Percentiles rank a stretch among this genome's conserved stretches.
Conservation (phyloP, 2,113 vertebrate genomes). For the Irena cyanogastra region DNA sequence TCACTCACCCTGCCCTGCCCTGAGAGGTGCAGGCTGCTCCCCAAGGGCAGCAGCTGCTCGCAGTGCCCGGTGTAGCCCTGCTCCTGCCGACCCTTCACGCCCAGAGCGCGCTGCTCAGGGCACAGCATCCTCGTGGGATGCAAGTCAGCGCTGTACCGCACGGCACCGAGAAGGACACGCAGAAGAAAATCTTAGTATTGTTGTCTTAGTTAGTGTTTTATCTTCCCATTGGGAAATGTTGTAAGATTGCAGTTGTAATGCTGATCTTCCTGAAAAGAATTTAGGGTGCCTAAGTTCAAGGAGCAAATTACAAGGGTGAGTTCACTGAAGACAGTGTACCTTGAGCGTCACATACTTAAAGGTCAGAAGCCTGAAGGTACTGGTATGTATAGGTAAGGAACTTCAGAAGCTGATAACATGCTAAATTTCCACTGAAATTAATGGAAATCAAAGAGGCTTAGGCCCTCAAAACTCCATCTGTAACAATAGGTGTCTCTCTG, state of each 20-base stretch:
- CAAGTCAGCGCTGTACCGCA: not conserved
- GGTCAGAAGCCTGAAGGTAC: not conserved
- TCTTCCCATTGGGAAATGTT: not conserved
- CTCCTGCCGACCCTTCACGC: not conserved
- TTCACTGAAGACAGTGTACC: not conserved
- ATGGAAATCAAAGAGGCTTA: not conserved
- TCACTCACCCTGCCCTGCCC: rapidly evolving
- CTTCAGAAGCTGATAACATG: not conserved
- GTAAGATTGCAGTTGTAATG: not conserved
- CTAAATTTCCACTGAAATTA: not conserved
- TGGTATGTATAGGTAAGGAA: not conserved
- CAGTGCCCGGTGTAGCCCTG: rapidly evolving
- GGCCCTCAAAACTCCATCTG: not conserved
- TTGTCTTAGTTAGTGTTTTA: not conserved
- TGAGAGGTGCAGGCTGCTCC: rapidly evolving
- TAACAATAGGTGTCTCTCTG: not conserved
- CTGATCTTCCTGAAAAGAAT: not conserved
- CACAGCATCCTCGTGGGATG: not conserved
- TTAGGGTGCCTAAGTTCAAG: not conserved
- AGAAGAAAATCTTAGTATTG: not conserved
- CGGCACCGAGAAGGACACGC: rapidly evolving
- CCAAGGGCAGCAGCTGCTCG: not conserved
- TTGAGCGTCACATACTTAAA: not conserved
- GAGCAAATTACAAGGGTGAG: not conserved
- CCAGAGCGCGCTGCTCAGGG: rapidly evolving